A percentile compares a stretch with the other conserved stretches of the same genome.
These are phyloP conservation scores for Acridotheres tristis DNA, from an alignment of 2,797 vertebrate genomes.

Conservation along the genomic window DNA sequence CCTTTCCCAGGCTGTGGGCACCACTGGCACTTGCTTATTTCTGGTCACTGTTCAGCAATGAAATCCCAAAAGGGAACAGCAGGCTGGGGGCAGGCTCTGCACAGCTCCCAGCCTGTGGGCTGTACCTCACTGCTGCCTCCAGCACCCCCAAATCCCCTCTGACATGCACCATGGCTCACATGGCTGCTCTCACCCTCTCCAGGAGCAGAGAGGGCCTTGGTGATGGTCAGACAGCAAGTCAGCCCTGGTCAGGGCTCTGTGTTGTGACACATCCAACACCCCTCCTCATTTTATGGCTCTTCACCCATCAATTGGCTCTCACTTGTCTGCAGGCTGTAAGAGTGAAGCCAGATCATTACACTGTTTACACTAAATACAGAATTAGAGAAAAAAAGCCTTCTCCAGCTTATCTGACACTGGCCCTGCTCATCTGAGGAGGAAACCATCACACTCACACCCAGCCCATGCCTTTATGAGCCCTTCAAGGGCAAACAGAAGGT, in stretches of 20 bases:
- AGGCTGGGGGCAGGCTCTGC: not conserved
- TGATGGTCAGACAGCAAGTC: not conserved
- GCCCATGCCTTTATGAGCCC: fast-evolving
- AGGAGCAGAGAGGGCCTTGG: not conserved
- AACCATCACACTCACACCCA: not conserved
- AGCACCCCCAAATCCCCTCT: not conserved
- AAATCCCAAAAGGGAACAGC: not conserved
- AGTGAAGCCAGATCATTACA: not conserved
- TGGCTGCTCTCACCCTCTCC: not conserved
- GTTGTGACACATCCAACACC: not conserved
- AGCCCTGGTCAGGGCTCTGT: not conserved
- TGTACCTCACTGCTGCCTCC: not conserved
- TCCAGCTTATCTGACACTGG: not conserved
- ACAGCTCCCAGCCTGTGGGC: not conserved
- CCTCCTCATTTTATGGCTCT: not conserved
- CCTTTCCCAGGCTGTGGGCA: not conserved
- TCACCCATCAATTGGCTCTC: not conserved
- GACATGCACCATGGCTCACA: not conserved
- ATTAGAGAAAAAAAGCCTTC: not conserved
- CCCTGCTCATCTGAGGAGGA: not conserved
- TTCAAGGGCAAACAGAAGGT: not conserved
- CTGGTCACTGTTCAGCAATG: not conserved
- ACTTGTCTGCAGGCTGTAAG: not conserved
- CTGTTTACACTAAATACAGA: not conserved
- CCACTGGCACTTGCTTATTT: not conserved